Conservation (phyloP, 2,113 vertebrate species). For the Urocitellus parryii region DNA sequence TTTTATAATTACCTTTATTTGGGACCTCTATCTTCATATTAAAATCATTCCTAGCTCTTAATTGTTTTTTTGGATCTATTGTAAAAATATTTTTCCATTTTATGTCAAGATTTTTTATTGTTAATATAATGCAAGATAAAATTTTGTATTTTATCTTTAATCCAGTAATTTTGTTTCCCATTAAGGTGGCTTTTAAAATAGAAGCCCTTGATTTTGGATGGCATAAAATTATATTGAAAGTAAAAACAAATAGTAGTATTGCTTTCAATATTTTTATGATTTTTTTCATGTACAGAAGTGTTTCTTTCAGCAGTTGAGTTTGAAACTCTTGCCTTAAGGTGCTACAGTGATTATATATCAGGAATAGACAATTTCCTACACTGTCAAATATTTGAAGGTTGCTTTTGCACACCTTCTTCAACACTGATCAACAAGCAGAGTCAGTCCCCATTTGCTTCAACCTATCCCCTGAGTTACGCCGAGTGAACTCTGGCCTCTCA, state of each 20-base stretch:
- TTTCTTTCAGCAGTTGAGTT: slow-evolving; percentile 89
- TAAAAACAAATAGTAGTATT: not conserved
- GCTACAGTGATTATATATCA: slow-evolving; percentile 85
- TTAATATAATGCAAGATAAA: not conserved
- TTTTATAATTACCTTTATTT: slow-evolving; percentile 18
- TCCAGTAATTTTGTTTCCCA: not conserved
- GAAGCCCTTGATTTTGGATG: not conserved
- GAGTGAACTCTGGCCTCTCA: slow-evolving; percentile 95
- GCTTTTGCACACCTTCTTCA: slow-evolving; percentile 78
- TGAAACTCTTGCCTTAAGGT: slow-evolving; percentile 79
- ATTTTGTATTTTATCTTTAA: not conserved
- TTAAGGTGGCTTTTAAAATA: not conserved
- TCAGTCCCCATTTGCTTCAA: slow-evolving; percentile 84
- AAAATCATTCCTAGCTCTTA: not conserved
- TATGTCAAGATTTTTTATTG: not conserved
- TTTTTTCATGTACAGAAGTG: slow-evolving; percentile 71
- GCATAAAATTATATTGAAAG: not conserved
- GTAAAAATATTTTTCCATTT: not conserved
- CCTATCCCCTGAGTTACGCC: slow-evolving; percentile 92
- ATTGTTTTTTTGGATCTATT: not conserved
- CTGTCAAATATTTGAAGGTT: slow-evolving; percentile 90
- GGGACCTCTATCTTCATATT: not conserved
- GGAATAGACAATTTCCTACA: slow-evolving; percentile 85
- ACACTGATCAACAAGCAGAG: slow-evolving; percentile 84
- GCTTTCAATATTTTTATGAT: not conserved